Base-by-base conservation (phyloP, 2,113 vertebrate species). In the Sclerurus mexicanus region DNA sequence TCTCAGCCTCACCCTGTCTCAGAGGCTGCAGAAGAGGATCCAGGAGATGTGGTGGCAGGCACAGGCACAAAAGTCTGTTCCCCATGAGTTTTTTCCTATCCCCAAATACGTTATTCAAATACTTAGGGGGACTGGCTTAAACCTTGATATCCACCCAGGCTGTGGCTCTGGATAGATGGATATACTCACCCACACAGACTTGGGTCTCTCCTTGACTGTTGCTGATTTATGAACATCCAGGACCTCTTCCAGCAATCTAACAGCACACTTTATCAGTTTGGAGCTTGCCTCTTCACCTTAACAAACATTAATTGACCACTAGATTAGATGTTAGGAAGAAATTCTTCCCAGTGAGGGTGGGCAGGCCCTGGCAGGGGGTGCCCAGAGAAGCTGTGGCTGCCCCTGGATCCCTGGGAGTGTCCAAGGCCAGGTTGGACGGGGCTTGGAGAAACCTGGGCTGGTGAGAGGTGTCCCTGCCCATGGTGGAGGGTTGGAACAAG, bases 401-500 rank as follows among this genome's bases (percentile, higher is more conserved):
- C 12, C 63, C 56, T 44, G 42, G 42, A 69, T 25, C 8, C 22
- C 40, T 77, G 56, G 21, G 37, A 37, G 25, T 56, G 49, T 56
- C 15, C 35, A 23, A 37, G 25, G 12, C 55, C 71, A 53, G 0
- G 0, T 13, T 40, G 31, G 22, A 60, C 3, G 2, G 35, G 59
- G 24, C 35, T 60, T 37, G 59, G 49, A 69, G 25, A 25, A 84
- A 11, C 27, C 49, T 63, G 35, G 8, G 62, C 6, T 63, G 28
- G 19, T 37, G 40, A 22, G 6, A 84, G 31, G 27, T 50, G 64
- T 52, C 68, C 35, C 68, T 69, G 47, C 67, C 25, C 25, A 39
- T 20, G 49, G 31, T 22, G 22, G 25, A 27, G 40, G 35, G 19
- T 8, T 90, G 56, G 37, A 28, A 44, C 27, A 18, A 37, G 49